Percentiles rank a stretch among this genome's conserved stretches.
These are phyloP conservation scores for Ochropacha duplaris DNA, from an alignment of 2,888 invertebrate species.

Conservation along the genomic window DNA sequence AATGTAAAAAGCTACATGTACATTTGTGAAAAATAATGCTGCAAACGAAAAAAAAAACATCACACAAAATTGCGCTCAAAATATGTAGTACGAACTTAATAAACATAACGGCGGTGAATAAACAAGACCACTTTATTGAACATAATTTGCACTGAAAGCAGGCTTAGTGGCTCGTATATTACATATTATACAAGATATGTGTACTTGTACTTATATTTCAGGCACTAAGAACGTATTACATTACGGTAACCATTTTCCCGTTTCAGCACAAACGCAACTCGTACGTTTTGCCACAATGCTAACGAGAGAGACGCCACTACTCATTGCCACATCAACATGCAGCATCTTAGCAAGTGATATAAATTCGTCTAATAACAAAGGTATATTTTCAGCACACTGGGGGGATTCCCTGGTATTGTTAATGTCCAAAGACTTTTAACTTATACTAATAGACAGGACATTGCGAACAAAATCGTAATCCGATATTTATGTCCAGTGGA, in stretches of 20 bases:
- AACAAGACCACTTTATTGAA: background rate
- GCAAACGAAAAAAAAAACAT: background rate
- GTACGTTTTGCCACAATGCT: constrained; percentile 36
- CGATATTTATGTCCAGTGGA: too few relatives aligned
- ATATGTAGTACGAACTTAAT: background rate
- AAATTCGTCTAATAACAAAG: background rate
- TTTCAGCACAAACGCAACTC: constrained; percentile 51
- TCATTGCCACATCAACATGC: background rate
- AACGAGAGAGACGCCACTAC: constrained; percentile 26
- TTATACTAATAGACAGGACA: too few relatives aligned
- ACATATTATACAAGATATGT: constrained; percentile 15
- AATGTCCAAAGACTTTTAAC: too few relatives aligned
- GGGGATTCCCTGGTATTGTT: too few relatives aligned
- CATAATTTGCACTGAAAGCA: constrained; percentile 19
- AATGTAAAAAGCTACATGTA: too few relatives aligned
- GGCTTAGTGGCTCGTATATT: constrained; percentile 12
- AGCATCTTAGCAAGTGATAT: background rate
- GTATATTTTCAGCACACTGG: too few relatives aligned
- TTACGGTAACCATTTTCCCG: constrained; percentile 38
- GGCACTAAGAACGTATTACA: constrained; percentile 43
- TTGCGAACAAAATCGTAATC: too few relatives aligned
- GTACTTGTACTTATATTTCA: constrained; percentile 34
- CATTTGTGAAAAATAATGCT: too few relatives aligned
- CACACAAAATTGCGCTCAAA: background rate
- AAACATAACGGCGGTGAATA: background rate